A percentile compares a stretch with the other conserved stretches of the same genome.
Evolutionary conservation across 2,113 vertebrate genomes (phyloP).

Genomic region (Labeo catla): DNA sequence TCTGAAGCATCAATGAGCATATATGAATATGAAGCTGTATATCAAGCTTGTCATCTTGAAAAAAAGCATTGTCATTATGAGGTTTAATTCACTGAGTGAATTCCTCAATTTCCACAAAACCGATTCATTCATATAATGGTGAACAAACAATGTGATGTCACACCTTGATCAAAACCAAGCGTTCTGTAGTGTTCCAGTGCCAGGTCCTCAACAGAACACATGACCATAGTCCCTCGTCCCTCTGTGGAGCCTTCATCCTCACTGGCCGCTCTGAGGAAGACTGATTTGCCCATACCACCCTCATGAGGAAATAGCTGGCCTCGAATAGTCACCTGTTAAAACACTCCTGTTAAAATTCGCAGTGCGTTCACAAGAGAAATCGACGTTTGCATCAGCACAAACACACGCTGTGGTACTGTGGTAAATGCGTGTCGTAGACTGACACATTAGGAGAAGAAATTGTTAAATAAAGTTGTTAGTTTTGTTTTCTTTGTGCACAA

Average conservation of each 20-base stretch:
- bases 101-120: neutral
- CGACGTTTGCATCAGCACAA: no score
- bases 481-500: no score
- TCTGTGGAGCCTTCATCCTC: constrained; percentile 51
- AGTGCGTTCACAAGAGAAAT: no score
- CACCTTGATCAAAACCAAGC: constrained; percentile 91
- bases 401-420: no score
- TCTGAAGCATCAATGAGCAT: no score
- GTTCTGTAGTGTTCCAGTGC: constrained; percentile 84
- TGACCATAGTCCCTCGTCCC: constrained; percentile 69
- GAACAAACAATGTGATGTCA: neutral
- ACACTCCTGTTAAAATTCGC: neutral
- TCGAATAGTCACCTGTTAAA: constrained; percentile 86
- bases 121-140: neutral
- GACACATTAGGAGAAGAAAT: no score
- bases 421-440: no score
- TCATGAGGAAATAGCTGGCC: constrained; percentile 90
- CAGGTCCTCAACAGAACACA: constrained; percentile 95
- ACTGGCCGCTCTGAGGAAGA: constrained; percentile 81
- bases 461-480: no score
- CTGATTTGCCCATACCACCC: constrained; percentile 87
- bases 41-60: no score
- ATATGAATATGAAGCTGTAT: no score
- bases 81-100: neutral
- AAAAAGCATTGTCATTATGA: neutral